These are phyloP conservation scores for Lichenostomus cassidix DNA, from an alignment of 2,113 vertebrate species.

Conservation along the genomic window DNA sequence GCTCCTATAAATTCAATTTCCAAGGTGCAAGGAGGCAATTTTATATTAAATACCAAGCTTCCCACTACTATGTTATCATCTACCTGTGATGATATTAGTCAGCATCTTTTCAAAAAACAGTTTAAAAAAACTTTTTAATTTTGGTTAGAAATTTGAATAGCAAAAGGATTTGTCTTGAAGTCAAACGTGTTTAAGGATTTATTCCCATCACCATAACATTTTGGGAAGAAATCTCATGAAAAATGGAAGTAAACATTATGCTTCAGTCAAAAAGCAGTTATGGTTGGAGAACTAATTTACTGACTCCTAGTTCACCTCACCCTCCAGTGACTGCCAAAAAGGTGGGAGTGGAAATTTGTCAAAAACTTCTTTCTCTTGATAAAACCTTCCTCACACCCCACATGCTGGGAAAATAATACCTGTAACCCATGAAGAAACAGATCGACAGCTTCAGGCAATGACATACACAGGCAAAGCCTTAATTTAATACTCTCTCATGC, in stretches of 20 bases:
- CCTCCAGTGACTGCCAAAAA: conserved; percentile 2
- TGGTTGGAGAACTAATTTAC: neutral
- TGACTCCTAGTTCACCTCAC: conserved; percentile 25
- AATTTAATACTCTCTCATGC: conserved; percentile 21
- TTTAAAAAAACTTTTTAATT: neutral
- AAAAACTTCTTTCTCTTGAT: neutral
- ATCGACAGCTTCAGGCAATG: conserved; percentile 32
- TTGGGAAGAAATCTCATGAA: neutral
- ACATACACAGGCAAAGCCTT: conserved; percentile 23
- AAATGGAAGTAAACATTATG: neutral
- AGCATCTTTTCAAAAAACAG: neutral
- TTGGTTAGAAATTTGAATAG: neutral
- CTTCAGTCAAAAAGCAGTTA: neutral
- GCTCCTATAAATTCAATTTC: neutral
- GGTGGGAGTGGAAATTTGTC: conserved; percentile 4
- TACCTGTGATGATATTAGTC: neutral
- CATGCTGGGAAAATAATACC: conserved; percentile 32
- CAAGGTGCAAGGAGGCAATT: neutral
- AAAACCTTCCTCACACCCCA: conserved; percentile 26
- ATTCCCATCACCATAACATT: neutral
- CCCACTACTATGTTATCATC: neutral
- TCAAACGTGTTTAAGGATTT: neutral
- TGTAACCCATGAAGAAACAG: conserved; percentile 34
- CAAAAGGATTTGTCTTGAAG: neutral
- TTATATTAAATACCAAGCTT: neutral